A percentile compares a stretch with the other conserved stretches of the same genome.
These are phyloP conservation scores for Papilio glaucus DNA, from an alignment of 1,140 invertebrate species.

Conservation along the genomic window DNA sequence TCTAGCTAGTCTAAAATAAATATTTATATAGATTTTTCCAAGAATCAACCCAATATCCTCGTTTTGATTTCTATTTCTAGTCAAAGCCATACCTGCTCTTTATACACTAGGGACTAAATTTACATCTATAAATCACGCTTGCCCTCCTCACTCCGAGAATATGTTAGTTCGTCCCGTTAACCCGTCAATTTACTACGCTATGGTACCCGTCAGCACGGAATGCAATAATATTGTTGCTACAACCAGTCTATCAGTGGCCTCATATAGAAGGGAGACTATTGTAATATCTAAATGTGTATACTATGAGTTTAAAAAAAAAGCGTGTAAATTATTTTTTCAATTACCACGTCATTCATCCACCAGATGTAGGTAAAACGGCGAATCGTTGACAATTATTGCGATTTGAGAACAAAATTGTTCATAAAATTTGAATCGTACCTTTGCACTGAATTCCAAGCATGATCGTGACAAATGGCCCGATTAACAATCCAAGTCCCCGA, in stretches of 20 bases:
- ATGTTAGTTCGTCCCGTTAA: background rate
- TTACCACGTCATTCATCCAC: background rate
- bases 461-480: constrained; percentile 80
- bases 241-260: background rate
- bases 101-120: background rate
- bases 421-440: constrained; percentile 73
- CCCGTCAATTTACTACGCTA: background rate
- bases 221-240: background rate
- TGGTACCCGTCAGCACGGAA: background rate
- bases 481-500: constrained; percentile 74
- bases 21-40: too few species aligned
- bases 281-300: too few species aligned
- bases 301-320: too few species aligned
- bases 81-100: background rate
- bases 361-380: background rate
- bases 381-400: constrained; percentile 40
- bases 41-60: too few species aligned
- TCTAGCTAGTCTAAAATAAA: too few species aligned
- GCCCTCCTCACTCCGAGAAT: background rate
- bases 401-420: constrained; percentile 67
- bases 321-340: too few species aligned
- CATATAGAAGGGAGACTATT: too few species aligned
- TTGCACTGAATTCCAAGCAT: constrained; percentile 69
- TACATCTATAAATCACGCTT: background rate
- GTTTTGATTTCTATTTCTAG: too few species aligned